Evolutionary conservation across 2,797 vertebrate genomes (phyloP).

Genomic region (Paguma larvata): DNA sequence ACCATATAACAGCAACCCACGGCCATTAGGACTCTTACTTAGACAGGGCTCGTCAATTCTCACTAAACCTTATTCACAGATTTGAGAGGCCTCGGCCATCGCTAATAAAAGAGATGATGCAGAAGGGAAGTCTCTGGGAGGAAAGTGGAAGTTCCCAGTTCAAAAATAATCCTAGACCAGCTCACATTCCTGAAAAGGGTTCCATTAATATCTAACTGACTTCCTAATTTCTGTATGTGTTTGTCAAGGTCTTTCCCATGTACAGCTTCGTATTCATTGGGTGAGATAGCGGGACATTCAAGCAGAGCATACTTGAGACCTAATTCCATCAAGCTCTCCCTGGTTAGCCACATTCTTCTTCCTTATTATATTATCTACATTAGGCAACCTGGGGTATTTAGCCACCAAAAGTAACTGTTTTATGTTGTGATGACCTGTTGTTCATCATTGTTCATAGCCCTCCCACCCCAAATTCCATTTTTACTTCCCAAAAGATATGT

Average conservation of each 20-base stretch:
- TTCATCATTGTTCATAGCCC: slow-evolving; percentile 8
- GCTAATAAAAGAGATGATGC: slow-evolving; percentile 49
- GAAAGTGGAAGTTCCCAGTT: slow-evolving; percentile 33
- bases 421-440: not conserved
- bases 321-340: slow-evolving; percentile 44
- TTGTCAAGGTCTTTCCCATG: slow-evolving; percentile 64
- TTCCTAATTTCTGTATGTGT: slow-evolving; percentile 66
- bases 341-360: slow-evolving; percentile 46
- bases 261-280: not conserved
- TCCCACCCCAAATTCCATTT: not conserved
- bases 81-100: slow-evolving; percentile 29
- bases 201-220: slow-evolving; percentile 10
- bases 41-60: slow-evolving; percentile 69
- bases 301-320: slow-evolving; percentile 43
- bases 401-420: slow-evolving; percentile 16
- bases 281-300: slow-evolving; percentile 4
- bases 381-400: not conserved
- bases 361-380: slow-evolving; percentile 21
- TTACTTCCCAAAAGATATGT: not conserved
- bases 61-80: slow-evolving; percentile 61
- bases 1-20: slow-evolving; percentile 31
- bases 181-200: slow-evolving; percentile 52
- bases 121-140: slow-evolving; percentile 20
- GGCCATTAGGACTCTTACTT: slow-evolving; percentile 57
- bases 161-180: slow-evolving; percentile 47